These are phyloP conservation scores for Dromiciops gliroides DNA, from an alignment of 2,113 vertebrate species.

Conservation along the genomic window DNA sequence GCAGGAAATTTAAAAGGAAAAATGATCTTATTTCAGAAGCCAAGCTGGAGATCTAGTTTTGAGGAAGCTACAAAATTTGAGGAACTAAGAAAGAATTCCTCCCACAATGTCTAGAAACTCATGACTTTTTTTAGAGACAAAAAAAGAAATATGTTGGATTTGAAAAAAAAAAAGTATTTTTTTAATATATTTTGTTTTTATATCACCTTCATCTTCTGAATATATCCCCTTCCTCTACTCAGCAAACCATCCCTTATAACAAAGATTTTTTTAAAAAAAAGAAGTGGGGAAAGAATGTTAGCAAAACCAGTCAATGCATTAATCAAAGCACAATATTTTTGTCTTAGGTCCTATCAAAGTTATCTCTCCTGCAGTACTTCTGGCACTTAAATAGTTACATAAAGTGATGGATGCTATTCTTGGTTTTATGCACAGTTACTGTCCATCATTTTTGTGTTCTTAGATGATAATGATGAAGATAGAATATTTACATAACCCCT, in stretches of 20 bases:
- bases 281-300: neutral
- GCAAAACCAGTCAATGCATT: neutral
- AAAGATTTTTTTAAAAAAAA: neutral
- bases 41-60: neutral
- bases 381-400: constrained; percentile 14
- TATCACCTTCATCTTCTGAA: neutral
- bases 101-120: constrained; percentile 10
- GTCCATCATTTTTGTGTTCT: constrained; percentile 46
- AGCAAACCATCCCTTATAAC: neutral
- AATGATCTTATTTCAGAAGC: neutral
- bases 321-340: neutral
- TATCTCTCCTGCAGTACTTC: neutral
- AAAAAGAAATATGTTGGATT: neutral
- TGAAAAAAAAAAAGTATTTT: neutral
- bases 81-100: neutral
- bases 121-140: neutral
- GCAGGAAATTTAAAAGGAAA: constrained; percentile 29
- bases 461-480: neutral
- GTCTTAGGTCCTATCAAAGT: neutral
- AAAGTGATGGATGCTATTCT: constrained; percentile 1
- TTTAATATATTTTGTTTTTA: neutral
- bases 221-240: neutral
- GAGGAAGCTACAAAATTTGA: constrained; percentile 11
- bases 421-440: constrained; percentile 6
- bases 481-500: neutral